phyloP scores from a whole-genome alignment of 2,797 vertebrate species.

The Botia almorhae region DNA sequence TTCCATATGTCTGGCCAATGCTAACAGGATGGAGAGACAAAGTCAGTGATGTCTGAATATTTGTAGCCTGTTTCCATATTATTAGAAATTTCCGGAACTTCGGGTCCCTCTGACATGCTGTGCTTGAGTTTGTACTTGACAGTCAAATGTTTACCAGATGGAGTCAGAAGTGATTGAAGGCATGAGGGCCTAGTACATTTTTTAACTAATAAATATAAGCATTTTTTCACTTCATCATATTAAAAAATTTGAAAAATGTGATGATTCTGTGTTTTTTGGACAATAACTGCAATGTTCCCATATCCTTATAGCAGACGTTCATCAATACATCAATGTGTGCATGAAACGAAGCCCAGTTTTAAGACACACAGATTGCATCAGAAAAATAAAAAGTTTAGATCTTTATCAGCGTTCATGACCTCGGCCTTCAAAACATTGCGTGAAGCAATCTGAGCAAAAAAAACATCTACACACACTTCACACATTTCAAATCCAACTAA shows the following conservation, averaged over 20 bases:
- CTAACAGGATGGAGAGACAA: constrained; percentile 32
- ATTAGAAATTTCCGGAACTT: constrained; percentile 41
- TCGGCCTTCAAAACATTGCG: not conserved
- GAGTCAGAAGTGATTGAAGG: constrained; percentile 20
- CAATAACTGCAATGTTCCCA: not conserved
- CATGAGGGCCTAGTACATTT: constrained; percentile 25
- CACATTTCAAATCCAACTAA: constrained; percentile 33
- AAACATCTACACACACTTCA: not conserved
- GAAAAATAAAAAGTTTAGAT: not conserved
- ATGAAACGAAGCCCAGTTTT: not conserved
- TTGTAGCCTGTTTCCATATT: constrained; percentile 42
- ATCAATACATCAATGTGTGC: not conserved
- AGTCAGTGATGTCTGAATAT: constrained; percentile 21
- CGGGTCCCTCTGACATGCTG: constrained; percentile 2
- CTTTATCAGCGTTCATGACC: not conserved
- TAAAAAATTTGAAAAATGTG: too few relatives aligned
- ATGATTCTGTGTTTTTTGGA: not conserved
- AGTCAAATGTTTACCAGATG: constrained; percentile 49
- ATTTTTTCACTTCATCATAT: constrained; percentile 12
- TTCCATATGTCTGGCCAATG: constrained; percentile 21
- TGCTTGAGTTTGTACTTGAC: constrained; percentile 35
- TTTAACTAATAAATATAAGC: constrained; percentile 45
- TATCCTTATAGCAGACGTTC: not conserved
- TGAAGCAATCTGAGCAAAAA: constrained; percentile 8
- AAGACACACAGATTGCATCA: constrained; percentile 5